Evolutionary conservation across 2,888 invertebrate genomes (phyloP), one percentile per base, ranked within the genome.

Genomic region (Parapristionchus giblindavisi): DNA sequence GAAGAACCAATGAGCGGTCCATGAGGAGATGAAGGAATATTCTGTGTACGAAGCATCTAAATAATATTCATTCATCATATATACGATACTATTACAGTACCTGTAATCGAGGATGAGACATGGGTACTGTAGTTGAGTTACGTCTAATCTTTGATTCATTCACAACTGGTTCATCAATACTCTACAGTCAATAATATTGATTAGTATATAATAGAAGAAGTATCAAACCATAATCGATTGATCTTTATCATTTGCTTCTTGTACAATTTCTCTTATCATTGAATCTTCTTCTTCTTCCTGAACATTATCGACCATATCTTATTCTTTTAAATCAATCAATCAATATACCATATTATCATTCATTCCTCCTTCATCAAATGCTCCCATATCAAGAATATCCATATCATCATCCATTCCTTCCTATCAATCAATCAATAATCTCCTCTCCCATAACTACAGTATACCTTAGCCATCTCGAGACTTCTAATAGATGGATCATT

Each of bases 241-340:
- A n/a, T n/a, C n/a, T n/a, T n/a, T n/a, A n/a, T n/a, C n/a, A n/a
- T n/a, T n/a, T n/a, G n/a, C n/a, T n/a, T n/a, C n/a, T n/a, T n/a
- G n/a, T n/a, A n/a, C n/a, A 6, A 61, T 61, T 32, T 61, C 61
- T 61, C 61, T 61, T 40, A 61, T 40, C 61, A 61, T 61, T 40
- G 61, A 61, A 61, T 61, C 61, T 17, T 61, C 61, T 11, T 61
- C 61, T 11, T 61, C 61, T 40, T 61, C 14, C 1, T 14, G 32
- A 29, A n/a, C 34, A 34, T 54, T 27, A 54, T 43, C 43, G 17
- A 17, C 17, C 43, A 8, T 17, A 14, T 43, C 43, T 14, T 14
- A 43, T 43, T 43, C 43, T 17, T 17, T 17, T 43, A 8, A 43
- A 43, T 43, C 8, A 43, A 8, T 43, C 43, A 8, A 43, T 24